These are phyloP conservation scores for Agrotis ipsilon DNA, from an alignment of 2,888 invertebrate species.

Conservation along the genomic window DNA sequence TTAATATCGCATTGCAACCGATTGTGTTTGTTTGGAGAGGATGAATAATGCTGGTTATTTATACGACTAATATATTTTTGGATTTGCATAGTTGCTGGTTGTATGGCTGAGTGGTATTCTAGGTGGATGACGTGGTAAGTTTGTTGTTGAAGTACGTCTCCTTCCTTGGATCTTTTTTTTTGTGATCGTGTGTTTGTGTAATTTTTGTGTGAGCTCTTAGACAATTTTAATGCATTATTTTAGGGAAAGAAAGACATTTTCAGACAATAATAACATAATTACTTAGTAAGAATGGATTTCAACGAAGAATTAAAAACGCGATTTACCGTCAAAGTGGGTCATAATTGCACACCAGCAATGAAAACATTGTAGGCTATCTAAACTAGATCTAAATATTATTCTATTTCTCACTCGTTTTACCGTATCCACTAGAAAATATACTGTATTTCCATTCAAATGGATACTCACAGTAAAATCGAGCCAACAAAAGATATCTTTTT, in stretches of 20 bases:
- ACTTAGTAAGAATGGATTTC: too few species aligned
- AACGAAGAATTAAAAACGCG: too few species aligned
- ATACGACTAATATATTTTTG: slow-evolving; percentile 48
- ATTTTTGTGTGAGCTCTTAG: neutral
- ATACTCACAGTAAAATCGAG: slow-evolving; percentile 38
- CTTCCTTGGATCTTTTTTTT: neutral
- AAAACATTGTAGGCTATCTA: too few species aligned
- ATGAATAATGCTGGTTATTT: slow-evolving; percentile 59
- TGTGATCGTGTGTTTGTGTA: neutral
- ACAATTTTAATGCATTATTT: neutral
- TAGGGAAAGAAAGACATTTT: too few species aligned
- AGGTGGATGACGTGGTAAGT: neutral
- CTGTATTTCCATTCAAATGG: slow-evolving; percentile 14
- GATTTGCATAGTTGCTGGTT: slow-evolving; percentile 25
- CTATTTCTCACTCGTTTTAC: neutral
- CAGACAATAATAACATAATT: too few species aligned
- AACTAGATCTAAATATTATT: too few species aligned
- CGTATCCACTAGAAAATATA: neutral
- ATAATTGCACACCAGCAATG: too few species aligned
- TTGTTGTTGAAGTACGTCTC: neutral
- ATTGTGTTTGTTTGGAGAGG: slow-evolving; percentile 55
- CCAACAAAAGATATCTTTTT: slow-evolving; percentile 54
- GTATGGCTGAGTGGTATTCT: neutral
- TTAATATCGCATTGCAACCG: slow-evolving; percentile 70
- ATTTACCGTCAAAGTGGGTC: too few species aligned